Percentiles rank a stretch among this genome's conserved stretches.
These are phyloP conservation scores for Lamellibrachia columna DNA, from an alignment of 2,888 invertebrate genomes.

Conservation along the genomic window DNA sequence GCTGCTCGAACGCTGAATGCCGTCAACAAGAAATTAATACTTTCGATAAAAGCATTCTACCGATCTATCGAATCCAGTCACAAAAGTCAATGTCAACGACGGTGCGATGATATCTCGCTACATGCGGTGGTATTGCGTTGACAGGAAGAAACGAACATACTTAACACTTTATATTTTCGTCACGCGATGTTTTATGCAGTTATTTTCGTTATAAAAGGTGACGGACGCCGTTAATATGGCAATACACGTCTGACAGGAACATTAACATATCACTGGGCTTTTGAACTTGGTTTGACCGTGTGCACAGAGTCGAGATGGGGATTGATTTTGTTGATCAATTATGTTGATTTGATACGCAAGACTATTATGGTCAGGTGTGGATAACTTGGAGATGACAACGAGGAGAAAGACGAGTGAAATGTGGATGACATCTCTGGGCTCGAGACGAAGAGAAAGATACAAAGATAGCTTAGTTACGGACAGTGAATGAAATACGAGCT, in stretches of 20 bases:
- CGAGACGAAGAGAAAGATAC: too few relatives aligned
- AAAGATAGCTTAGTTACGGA: too few relatives aligned
- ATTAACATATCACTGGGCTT: too few relatives aligned
- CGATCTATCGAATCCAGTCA: not conserved
- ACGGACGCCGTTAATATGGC: not conserved
- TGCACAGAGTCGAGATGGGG: not conserved
- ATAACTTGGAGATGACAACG: too few relatives aligned
- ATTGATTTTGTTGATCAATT: not conserved
- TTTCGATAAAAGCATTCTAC: not conserved
- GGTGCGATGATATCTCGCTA: not conserved
- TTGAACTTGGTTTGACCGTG: not conserved
- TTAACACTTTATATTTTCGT: not conserved
- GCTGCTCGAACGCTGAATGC: not conserved
- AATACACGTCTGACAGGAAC: too few relatives aligned
- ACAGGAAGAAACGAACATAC: not conserved
- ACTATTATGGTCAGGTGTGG: not conserved
- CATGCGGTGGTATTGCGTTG: not conserved
- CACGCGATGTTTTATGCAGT: not conserved
- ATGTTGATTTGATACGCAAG: not conserved
- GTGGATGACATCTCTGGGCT: too few relatives aligned
- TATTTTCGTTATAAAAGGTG: not conserved
- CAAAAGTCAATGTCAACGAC: not conserved
- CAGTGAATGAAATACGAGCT: too few relatives aligned
- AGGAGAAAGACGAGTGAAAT: too few relatives aligned
- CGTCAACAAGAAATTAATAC: conserved; percentile 1